Conservation (phyloP, 2,888 invertebrate genomes). For the Exephanes ischioxanthus region DNA sequence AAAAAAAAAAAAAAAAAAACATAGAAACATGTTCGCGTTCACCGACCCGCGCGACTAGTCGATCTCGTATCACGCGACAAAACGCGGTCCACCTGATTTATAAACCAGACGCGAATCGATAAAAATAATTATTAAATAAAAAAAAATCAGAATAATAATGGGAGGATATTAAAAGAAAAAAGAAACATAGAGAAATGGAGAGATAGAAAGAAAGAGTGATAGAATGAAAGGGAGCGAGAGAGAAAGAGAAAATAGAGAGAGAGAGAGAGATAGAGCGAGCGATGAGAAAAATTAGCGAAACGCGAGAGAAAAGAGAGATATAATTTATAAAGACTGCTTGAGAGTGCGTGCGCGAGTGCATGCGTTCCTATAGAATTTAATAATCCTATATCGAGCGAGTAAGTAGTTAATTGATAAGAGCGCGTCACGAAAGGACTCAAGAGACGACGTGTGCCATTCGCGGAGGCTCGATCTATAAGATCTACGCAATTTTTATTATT, state of each 20-base stretch:
- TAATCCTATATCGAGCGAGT: slow-evolving; percentile 75
- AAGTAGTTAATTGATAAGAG: slow-evolving; percentile 79
- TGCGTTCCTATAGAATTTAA: slow-evolving; percentile 79
- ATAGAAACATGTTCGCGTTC: slow-evolving; percentile 20
- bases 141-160: slow-evolving; percentile 17
- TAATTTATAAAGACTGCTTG: slow-evolving; percentile 84
- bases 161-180: slow-evolving; percentile 19
- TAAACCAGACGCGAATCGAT: slow-evolving; percentile 47
- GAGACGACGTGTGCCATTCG: slow-evolving; percentile 66
- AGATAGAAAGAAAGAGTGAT: slow-evolving; percentile 39
- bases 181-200: slow-evolving; percentile 20
- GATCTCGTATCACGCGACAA: slow-evolving; percentile 53
- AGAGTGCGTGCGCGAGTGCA: slow-evolving; percentile 80
- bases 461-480: slow-evolving; percentile 51
- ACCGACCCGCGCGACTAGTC: slow-evolving; percentile 54
- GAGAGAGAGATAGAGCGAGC: slow-evolving; percentile 64
- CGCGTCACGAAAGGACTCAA: slow-evolving; percentile 49
- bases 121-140: slow-evolving; percentile 32
- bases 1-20: slow-evolving; percentile 48
- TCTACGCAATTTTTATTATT: slow-evolving; percentile 44
- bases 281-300: slow-evolving; percentile 28
- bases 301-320: slow-evolving; percentile 75
- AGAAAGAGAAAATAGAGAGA: slow-evolving; percentile 46
- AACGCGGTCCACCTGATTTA: slow-evolving; percentile 53
- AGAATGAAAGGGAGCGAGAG: slow-evolving; percentile 28